Evolutionary conservation across 2,888 invertebrate species (phyloP).

Genomic region (Plusia festucae): DNA sequence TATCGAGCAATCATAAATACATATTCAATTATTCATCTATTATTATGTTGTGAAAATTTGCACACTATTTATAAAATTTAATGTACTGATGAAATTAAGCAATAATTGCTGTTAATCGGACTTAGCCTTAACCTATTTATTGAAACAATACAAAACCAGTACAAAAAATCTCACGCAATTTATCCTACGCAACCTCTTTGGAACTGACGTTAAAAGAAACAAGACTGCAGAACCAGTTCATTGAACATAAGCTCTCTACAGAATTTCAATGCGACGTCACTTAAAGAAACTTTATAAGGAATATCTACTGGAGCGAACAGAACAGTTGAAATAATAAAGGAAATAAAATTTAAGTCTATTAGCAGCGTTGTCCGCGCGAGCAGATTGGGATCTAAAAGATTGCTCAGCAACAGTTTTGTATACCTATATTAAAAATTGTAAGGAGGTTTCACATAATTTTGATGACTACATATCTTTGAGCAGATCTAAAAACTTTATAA

Average conservation of each 20-base stretch:
- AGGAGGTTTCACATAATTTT: background rate
- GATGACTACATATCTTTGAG: background rate
- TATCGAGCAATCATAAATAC: too few relatives aligned
- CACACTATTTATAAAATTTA: too few relatives aligned
- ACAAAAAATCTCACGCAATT: slow-evolving; percentile 17
- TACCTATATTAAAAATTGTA: slow-evolving; percentile 27
- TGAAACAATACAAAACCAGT: slow-evolving; percentile 7
- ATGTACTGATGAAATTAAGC: too few relatives aligned
- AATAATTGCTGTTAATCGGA: background rate
- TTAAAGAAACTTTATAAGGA: slow-evolving; percentile 56
- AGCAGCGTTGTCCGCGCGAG: slow-evolving; percentile 23
- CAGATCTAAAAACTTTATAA: too few relatives aligned
- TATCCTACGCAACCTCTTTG: slow-evolving; percentile 38
- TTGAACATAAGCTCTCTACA: slow-evolving; percentile 51
- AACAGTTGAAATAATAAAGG: slow-evolving; percentile 37
- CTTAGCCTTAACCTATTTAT: background rate
- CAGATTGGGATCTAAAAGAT: slow-evolving; percentile 34
- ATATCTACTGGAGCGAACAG: slow-evolving; percentile 36
- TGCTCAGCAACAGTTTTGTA: slow-evolving; percentile 20
- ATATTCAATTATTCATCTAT: too few relatives aligned
- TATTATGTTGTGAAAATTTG: too few relatives aligned
- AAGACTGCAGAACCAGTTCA: slow-evolving; percentile 55
- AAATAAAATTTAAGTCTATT: slow-evolving; percentile 51
- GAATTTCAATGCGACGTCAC: slow-evolving; percentile 60
- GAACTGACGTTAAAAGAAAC: slow-evolving; percentile 50